Percentiles rank a stretch among this genome's conserved stretches.
phyloP scores from a whole-genome alignment of 2,888 invertebrate genomes.

The Philhelius pedissequus region DNA sequence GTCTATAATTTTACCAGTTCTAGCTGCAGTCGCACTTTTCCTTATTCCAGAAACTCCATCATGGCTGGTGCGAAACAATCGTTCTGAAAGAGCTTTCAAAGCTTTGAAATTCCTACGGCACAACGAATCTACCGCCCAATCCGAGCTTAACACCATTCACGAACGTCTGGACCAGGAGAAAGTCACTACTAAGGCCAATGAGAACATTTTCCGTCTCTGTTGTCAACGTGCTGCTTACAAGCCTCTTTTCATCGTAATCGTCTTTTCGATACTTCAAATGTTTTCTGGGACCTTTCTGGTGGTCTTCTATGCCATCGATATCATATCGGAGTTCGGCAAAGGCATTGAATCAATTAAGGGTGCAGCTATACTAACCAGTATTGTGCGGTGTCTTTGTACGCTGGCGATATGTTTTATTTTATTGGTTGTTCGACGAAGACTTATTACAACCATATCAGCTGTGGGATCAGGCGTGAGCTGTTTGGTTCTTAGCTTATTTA shows the following conservation, averaged over 20 bases:
- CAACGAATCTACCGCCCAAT: slow-evolving; percentile 81
- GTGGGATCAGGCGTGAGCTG: slow-evolving; percentile 84
- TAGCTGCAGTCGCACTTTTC: slow-evolving; percentile 82
- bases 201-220: slow-evolving; percentile 81
- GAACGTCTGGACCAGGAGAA: slow-evolving; percentile 82
- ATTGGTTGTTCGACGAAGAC: slow-evolving; percentile 83
- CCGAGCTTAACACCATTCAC: slow-evolving; percentile 83
- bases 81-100: slow-evolving; percentile 80
- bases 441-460: slow-evolving; percentile 84
- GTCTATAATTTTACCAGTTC: slow-evolving; percentile 81
- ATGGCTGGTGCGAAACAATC: slow-evolving; percentile 84
- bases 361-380: slow-evolving; percentile 86
- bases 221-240: slow-evolving; percentile 83
- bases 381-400: slow-evolving; percentile 83
- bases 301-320: slow-evolving; percentile 89
- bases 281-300: slow-evolving; percentile 88
- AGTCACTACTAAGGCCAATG: slow-evolving; percentile 73
- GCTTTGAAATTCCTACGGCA: slow-evolving; percentile 83
- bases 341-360: slow-evolving; percentile 79
- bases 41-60: slow-evolving; percentile 87
- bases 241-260: slow-evolving; percentile 86
- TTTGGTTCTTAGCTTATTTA: slow-evolving; percentile 81
- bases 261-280: slow-evolving; percentile 86
- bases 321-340: slow-evolving; percentile 82
- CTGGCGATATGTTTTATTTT: slow-evolving; percentile 84